A percentile compares a stretch with the other conserved stretches of the same genome.
Conservation (phyloP, 1,140 invertebrate species). For the Euwallacea similis region DNA sequence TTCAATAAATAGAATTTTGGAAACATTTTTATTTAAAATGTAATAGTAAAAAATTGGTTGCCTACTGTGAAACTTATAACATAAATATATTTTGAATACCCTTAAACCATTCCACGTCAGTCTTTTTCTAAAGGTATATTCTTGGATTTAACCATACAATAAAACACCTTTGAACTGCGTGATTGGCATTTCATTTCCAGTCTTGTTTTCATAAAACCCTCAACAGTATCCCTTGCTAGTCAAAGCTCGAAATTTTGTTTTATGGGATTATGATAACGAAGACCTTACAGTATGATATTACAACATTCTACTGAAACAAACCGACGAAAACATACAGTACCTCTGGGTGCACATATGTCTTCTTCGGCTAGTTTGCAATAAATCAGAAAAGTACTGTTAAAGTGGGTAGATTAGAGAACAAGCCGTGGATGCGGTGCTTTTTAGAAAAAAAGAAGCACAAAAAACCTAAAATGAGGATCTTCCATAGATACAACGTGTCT, state of each 20-base stretch:
- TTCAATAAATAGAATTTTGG: too few relatives aligned
- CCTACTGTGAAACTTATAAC: too few relatives aligned
- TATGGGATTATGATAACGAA: too few relatives aligned
- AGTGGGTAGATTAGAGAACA: neutral
- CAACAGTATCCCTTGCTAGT: neutral
- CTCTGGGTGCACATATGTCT: conserved; percentile 49
- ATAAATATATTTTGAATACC: too few relatives aligned
- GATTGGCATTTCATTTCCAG: neutral
- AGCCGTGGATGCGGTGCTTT: neutral
- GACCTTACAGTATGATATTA: neutral
- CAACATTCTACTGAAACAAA: conserved; percentile 4
- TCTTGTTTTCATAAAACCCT: neutral
- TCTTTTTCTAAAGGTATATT: neutral
- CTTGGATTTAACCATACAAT: neutral
- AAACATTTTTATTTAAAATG: too few relatives aligned
- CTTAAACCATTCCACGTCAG: neutral
- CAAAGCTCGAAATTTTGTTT: too few relatives aligned
- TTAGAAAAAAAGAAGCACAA: neutral
- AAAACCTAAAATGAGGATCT: too few relatives aligned
- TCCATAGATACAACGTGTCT: too few relatives aligned
- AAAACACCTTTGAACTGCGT: neutral
- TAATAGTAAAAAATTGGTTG: too few relatives aligned
- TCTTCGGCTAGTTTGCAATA: conserved; percentile 48
- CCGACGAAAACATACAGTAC: conserved; percentile 48
- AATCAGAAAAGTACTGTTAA: conserved; percentile 7